Evolutionary conservation across 2,113 vertebrate genomes (phyloP).

Genomic region (human): GRCh38 chr5:9041001-9041500

Average conservation of each 20-base stretch:
- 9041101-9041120: constrained; percentile 22
- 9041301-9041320: background rate
- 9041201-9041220: background rate
- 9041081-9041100: background rate
- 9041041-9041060: fast-evolving
- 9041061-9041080: fast-evolving
- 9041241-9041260: background rate
- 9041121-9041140: background rate
- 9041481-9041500: background rate
- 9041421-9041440: background rate
- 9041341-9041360: background rate
- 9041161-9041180: background rate
- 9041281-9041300: background rate
- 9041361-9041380: background rate
- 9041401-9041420: background rate
- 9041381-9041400: background rate
- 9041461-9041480: background rate
- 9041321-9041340: background rate
- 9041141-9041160: background rate
- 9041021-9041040: fast-evolving
- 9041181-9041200: background rate
- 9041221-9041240: background rate
- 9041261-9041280: background rate
- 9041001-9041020: background rate
- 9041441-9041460: background rate